Base-by-base conservation (phyloP, 2,888 invertebrate genomes). In the Molanna angustata region DNA sequence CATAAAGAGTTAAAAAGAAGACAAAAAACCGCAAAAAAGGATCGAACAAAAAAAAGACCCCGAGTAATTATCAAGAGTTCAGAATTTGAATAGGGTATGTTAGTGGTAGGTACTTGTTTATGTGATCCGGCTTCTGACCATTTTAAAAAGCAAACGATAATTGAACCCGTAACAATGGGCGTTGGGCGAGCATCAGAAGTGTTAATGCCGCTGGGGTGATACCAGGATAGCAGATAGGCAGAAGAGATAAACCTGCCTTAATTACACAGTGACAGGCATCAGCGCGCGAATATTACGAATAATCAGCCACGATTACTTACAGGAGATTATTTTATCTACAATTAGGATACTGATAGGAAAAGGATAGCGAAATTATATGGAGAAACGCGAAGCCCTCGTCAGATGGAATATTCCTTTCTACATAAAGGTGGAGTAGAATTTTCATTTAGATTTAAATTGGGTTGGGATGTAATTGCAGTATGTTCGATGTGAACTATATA, bases 241-340 rank as follows among this genome's bases (percentile, higher is more conserved):
- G 47, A 40, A 21, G 54, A 52, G 58, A 59, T 59, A 59, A 59
- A 56, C 56, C 58, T 51, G 56, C 58, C 54, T 59, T 59, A 59
- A 59, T 59, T 59, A 59, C 58, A 49, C 54, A 40, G 51, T 54
- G 58, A 59, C 58, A 59, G 58, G 56, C 56, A 49, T 55, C 54
- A 52, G 51, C 53, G 50, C 52, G 56, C 50, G 53, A 56, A 55
- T 51, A 54, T 52, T 54, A 41, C 52, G n/a, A n/a, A n/a, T n/a
- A n/a, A n/a, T n/a, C n/a, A n/a, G n/a, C n/a, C n/a, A n/a, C n/a
- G n/a, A n/a, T n/a, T n/a, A n/a, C n/a, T n/a, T n/a, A n/a, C n/a
- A n/a, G n/a, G n/a, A n/a, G n/a, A n/a, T n/a, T n/a, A n/a, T n/a
- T n/a, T n/a, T n/a, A n/a, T n/a, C n/a, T n/a, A n/a, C n/a, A n/a